Percentiles rank a stretch among this genome's conserved stretches.
phyloP scores from a whole-genome alignment of 2,113 vertebrate genomes.

The Eulacestoma nigropectus region DNA sequence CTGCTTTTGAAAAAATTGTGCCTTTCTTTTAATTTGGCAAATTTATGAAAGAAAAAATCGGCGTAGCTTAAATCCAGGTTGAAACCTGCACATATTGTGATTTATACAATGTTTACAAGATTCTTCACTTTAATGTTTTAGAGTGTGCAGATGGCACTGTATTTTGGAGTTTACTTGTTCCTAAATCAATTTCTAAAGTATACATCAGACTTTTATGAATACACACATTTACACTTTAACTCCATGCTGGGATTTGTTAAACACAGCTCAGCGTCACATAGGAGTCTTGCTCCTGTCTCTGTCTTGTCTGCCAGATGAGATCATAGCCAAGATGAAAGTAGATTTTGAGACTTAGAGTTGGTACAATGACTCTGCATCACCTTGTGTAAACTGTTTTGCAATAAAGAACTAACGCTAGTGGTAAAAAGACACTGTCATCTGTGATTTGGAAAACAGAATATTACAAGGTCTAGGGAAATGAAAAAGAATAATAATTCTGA shows the following conservation, averaged over 20 bases:
- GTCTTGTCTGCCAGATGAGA: neutral
- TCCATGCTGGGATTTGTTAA: neutral
- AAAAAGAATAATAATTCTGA: neutral
- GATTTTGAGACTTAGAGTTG: neutral
- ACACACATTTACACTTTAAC: neutral
- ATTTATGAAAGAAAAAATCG: neutral
- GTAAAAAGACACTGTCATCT: neutral
- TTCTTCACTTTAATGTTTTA: neutral
- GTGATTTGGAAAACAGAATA: neutral
- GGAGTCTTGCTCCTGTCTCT: neutral
- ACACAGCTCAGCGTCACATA: neutral
- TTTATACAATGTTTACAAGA: neutral
- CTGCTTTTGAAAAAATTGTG: neutral
- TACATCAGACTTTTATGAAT: neutral
- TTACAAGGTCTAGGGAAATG: neutral
- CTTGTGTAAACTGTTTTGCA: neutral
- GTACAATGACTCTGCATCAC: neutral
- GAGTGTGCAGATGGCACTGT: neutral
- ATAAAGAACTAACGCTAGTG: neutral
- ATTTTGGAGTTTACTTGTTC: neutral
- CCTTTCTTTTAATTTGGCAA: neutral
- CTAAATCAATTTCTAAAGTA: neutral
- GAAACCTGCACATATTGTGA: neutral
- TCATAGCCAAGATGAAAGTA: neutral
- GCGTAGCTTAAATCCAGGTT: neutral